Evolutionary conservation across 2,888 invertebrate species (phyloP).

Genomic region (Ichneumoninae sp.): DNA sequence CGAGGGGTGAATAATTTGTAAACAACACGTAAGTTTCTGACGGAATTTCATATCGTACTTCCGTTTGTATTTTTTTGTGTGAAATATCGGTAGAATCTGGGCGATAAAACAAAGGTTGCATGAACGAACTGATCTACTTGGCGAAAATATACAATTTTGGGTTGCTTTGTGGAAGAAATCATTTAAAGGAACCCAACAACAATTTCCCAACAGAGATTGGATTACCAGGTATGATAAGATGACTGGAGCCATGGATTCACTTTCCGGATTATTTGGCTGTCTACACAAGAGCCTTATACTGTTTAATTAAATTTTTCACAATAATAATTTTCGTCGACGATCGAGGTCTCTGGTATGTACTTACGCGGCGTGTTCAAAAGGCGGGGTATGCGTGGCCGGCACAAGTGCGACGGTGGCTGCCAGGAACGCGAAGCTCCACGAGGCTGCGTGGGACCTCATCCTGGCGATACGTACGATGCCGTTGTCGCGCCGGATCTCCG

Average conservation of each 20-base stretch:
- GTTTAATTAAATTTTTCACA: conserved; percentile 3
- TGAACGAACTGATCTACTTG: not conserved
- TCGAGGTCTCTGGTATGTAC: conserved; percentile 79
- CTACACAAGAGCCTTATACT: not conserved
- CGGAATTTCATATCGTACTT: not conserved
- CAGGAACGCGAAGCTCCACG: conserved; percentile 85
- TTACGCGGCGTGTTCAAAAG: conserved; percentile 87
- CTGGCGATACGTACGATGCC: conserved; percentile 70
- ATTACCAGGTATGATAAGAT: not conserved
- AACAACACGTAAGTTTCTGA: not conserved
- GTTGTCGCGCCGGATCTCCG: conserved; percentile 54
- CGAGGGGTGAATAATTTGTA: conserved; percentile 36
- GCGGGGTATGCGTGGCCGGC: conserved; percentile 86
- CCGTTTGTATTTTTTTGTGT: not conserved
- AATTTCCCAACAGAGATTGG: not conserved
- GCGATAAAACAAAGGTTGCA: not conserved
- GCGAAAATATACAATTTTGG: not conserved
- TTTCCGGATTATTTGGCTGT: not conserved
- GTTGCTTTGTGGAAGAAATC: not conserved
- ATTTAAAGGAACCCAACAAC: not conserved
- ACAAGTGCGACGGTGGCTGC: conserved; percentile 85
- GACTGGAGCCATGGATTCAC: not conserved
- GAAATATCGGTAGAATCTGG: not conserved
- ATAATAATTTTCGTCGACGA: conserved; percentile 21
- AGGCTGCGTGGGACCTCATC: conserved; percentile 83